Conservation (phyloP, 1,140 invertebrate species). For the Lysiphlebus fabarum region DNA sequence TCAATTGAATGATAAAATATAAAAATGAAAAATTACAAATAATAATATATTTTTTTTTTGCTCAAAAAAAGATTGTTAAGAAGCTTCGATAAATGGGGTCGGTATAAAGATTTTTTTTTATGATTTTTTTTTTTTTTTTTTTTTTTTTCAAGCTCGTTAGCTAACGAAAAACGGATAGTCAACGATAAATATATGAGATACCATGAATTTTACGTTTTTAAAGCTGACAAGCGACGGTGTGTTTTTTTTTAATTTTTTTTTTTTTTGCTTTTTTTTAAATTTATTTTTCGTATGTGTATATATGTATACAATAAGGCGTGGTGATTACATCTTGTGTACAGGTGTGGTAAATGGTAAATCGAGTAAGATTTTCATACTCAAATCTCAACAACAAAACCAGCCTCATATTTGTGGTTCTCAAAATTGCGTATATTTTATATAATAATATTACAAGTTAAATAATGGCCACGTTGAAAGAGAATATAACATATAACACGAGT, state of each 20-base stretch:
- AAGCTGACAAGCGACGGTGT: neutral
- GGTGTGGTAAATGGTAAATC: slow-evolving; percentile 12
- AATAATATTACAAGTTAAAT: slow-evolving; percentile 34
- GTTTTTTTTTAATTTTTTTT: too few relatives aligned
- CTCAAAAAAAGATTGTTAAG: too few relatives aligned
- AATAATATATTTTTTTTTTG: too few relatives aligned
- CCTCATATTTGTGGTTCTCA: slow-evolving; percentile 17
- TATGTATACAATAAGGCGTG: slow-evolving; percentile 19
- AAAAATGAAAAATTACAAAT: too few relatives aligned
- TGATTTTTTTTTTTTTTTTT: neutral
- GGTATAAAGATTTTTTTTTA: neutral
- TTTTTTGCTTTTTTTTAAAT: too few relatives aligned
- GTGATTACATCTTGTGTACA: slow-evolving; percentile 19
- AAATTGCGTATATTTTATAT: slow-evolving; percentile 36
- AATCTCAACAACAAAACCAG: neutral
- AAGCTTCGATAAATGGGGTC: neutral
- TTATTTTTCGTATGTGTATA: too few relatives aligned
- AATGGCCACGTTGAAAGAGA: slow-evolving; percentile 20
- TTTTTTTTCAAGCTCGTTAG: slow-evolving; percentile 8
- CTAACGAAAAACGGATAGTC: slow-evolving; percentile 11
- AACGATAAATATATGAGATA: slow-evolving; percentile 12
- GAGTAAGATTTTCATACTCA: slow-evolving; percentile 11
- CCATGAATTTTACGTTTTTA: slow-evolving; percentile 10
- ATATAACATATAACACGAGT: neutral
- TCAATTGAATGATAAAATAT: too few relatives aligned